Base-by-base conservation (phyloP, 2,888 invertebrate species). In the Pantelozetes paolii region DNA sequence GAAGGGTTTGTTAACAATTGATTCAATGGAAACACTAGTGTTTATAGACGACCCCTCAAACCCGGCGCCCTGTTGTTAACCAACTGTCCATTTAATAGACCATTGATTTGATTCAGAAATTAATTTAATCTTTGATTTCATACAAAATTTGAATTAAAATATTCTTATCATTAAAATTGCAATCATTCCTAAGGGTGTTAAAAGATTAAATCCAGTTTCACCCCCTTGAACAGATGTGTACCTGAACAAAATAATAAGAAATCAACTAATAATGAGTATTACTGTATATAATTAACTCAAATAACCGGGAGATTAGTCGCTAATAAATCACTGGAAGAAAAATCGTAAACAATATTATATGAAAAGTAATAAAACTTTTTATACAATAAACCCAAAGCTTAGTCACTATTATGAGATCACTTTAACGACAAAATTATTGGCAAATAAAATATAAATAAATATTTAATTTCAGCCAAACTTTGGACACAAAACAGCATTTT, bases 1-100 rank as follows among this genome's bases (percentile, higher is more conserved):
- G 13, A 26, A 45, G 6, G 64, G n/a, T 26, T 32, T 73, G 48
- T 3, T 1, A 2, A 67, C 67, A 23, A 40, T 67, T 23, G 9
- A 13, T 6, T 67, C 67, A 6, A 23, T 67, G 6, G 23, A 67
- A 15, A 6, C 32, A 13, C 1, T 64, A 8, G 32, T 18, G n/a
- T 64, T 64, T 64, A 36, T 36, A 20, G 64, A 64, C 1, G 36
- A 64, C 11, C 20, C 32, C 18, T 32, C 18, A 36, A 64, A 64
- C 1, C 36, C 64, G 18, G 20, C 36, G 64, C 64, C 64, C 36
- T 64, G 64, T 64, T 64, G 64, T 64, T 64, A 36, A 18, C 36
- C 36, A n/a, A n/a, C n/a, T n/a, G n/a, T n/a, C n/a, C n/a, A n/a
- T n/a, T n/a, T n/a, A n/a, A n/a, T n/a, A n/a, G n/a, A n/a, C n/a